Conservation (phyloP, 2,113 vertebrate species). For the Haliaeetus leucogaster region DNA sequence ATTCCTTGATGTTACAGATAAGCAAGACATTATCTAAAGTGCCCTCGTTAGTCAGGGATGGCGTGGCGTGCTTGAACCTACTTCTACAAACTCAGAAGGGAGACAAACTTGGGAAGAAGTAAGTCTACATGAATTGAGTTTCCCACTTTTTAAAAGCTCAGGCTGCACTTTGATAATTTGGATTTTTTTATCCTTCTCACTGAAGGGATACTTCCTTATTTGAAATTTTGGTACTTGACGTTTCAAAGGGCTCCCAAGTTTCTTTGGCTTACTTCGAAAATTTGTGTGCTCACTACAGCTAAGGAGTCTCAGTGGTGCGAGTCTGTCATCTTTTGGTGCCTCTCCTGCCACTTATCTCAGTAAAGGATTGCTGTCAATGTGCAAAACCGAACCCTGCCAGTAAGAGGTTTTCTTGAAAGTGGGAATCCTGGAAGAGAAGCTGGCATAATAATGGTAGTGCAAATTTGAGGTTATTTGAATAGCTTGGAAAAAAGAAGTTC, state of each 20-base stretch:
- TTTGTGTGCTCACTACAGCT: not conserved
- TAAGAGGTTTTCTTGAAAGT: not conserved
- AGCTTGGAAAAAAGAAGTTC: not conserved
- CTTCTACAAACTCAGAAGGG: constrained; percentile 91
- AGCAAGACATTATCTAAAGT: constrained; percentile 78
- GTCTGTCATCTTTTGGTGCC: not conserved
- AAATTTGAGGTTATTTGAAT: not conserved
- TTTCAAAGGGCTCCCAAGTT: not conserved
- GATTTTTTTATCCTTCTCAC: not conserved
- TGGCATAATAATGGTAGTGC: not conserved
- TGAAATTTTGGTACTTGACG: not conserved
- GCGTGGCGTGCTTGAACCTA: constrained; percentile 84
- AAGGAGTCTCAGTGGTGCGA: not conserved
- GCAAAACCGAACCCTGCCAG: not conserved
- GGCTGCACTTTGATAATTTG: not conserved
- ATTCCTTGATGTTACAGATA: constrained; percentile 81
- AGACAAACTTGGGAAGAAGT: constrained; percentile 82
- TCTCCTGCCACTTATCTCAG: not conserved
- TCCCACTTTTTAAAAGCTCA: not conserved
- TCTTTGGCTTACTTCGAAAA: not conserved
- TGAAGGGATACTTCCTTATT: not conserved
- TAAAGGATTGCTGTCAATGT: not conserved
- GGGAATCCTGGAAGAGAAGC: not conserved
- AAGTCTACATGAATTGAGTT: not conserved
- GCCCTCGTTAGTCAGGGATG: constrained; percentile 79